Conservation (phyloP, 2,797 vertebrate genomes). For the Pseudochirops cupreus region DNA sequence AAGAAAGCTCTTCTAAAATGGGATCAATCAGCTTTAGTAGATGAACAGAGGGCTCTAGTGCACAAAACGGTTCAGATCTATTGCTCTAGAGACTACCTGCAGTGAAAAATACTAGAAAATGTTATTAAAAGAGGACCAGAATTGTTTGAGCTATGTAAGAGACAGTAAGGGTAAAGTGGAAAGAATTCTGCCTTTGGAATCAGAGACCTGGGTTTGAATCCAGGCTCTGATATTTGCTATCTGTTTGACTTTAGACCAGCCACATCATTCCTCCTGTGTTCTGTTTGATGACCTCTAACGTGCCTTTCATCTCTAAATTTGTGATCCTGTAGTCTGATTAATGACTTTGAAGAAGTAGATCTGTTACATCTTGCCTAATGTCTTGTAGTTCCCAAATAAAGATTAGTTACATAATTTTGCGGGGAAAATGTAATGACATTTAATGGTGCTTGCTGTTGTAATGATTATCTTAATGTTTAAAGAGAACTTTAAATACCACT, state of each 20-base stretch:
- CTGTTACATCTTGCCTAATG: background rate
- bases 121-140: background rate
- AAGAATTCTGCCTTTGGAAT: background rate
- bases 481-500: background rate
- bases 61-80: background rate
- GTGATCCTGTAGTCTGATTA: background rate
- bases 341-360: background rate
- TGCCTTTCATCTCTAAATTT: background rate
- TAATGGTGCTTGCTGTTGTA: background rate
- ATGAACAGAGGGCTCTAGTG: background rate
- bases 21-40: background rate
- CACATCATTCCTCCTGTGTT: background rate
- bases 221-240: background rate
- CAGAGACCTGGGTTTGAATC: background rate
- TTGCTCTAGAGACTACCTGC: background rate
- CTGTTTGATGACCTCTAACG: background rate
- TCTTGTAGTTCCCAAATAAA: background rate
- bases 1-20: background rate
- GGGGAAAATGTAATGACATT: background rate
- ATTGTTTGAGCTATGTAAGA: background rate
- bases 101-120: background rate
- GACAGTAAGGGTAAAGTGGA: background rate
- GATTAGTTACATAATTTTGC: background rate
- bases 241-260: background rate
- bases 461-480: background rate